A percentile compares a stretch with the other conserved stretches of the same genome.
Conservation (phyloP, 2,113 vertebrate species). For the Leptodactylus fuscus region DNA sequence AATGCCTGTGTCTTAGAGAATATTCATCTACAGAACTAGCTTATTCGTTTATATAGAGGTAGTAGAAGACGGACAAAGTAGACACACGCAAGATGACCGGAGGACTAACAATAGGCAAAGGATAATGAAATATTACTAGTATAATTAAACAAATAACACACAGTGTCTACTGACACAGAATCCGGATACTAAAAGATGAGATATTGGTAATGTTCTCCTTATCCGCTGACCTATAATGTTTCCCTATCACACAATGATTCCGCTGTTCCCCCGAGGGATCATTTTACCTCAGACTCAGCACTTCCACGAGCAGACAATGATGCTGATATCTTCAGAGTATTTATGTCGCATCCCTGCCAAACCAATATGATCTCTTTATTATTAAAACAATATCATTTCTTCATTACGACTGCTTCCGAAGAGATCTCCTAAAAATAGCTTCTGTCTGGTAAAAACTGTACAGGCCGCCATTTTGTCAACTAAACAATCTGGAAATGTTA, state of each 20-base stretch:
- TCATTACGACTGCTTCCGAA: constrained; percentile 38
- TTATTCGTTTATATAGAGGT: no score
- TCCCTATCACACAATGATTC: constrained; percentile 43
- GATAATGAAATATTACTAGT: neutral
- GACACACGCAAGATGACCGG: no score
- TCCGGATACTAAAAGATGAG: constrained; percentile 35
- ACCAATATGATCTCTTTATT: constrained; percentile 43
- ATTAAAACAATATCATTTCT: constrained; percentile 41
- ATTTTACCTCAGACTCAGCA: constrained; percentile 50
- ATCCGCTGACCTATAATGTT: constrained; percentile 57
- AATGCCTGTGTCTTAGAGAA: no score
- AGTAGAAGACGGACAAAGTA: no score
- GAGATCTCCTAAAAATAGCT: constrained; percentile 3
- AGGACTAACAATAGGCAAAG: neutral
- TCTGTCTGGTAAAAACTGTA: neutral
- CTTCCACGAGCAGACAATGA: constrained; percentile 11
- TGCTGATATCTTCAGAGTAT: constrained; percentile 32
- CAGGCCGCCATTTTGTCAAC: neutral
- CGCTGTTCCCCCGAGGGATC: constrained; percentile 1
- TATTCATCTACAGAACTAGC: no score
- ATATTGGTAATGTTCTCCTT: constrained; percentile 45
- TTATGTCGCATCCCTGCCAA: constrained; percentile 38
- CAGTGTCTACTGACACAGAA: constrained; percentile 12
- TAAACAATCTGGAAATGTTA: neutral
- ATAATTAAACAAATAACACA: neutral